Evolutionary conservation across 2,797 vertebrate species (phyloP), one percentile per base, ranked within the genome.

Genomic region (Neosalanx taihuensis): DNA sequence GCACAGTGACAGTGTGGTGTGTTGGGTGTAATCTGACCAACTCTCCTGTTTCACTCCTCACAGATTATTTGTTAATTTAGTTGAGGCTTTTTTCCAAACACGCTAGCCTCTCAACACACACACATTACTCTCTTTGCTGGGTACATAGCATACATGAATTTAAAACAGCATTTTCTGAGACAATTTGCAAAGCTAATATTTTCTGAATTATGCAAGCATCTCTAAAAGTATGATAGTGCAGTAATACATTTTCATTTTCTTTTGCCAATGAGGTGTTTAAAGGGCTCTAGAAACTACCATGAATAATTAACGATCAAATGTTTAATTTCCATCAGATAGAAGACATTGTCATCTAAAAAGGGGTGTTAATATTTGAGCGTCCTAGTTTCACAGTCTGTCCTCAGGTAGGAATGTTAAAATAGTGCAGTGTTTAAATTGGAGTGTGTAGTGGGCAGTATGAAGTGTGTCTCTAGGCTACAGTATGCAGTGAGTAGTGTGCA

Each of bases 141-240:
- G 17, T 60, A 46, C 64, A 69, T 20, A 76, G 60, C 67, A 75
- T 65, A 63, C 58, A 72, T 74, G 26, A 76, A 56, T 72, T 79
- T 66, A 77, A 37, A 67, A 49, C 58, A 60, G 71, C 69, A 58
- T 70, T 72, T 64, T 73, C 70, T 17, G 18, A 49, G 60, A 68
- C 69, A 29, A 71, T 78, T 73, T 69, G 72, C 68, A 75, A 73
- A 73, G 69, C 71, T 77, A 77, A 79, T 77, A 72, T 77, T 77
- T 69, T 67, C 53, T 82, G 77, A 79, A 79, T 79, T 73, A 77
- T 76, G 75, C 63, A 71, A 37, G 63, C 76, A 70, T 68, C 66
- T 72, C 70, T 75, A 60, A 59, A 67, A 64, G 57, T 33, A 26
- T 60, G 71, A 75, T 62, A 64, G 69, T 74, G 51, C 60, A 63